These are phyloP conservation scores for Melanotaenia boesemani DNA, from an alignment of 2,797 vertebrate species.

Conservation along the genomic window DNA sequence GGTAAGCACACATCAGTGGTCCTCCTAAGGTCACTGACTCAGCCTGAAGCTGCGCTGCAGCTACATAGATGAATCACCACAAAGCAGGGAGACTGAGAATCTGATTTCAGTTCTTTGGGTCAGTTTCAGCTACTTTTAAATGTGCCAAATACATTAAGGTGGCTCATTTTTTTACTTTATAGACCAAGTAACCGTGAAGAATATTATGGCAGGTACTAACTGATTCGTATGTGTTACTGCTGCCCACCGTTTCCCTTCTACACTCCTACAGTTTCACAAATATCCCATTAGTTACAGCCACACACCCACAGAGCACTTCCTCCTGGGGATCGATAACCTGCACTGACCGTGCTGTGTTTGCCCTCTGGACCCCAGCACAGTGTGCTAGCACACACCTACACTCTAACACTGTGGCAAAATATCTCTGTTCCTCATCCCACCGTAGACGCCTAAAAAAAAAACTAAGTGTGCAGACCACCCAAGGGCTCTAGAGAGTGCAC, in stretches of 20 bases:
- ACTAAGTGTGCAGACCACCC: slow-evolving; percentile 21
- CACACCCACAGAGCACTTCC: background rate
- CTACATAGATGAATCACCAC: background rate
- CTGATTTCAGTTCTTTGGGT: background rate
- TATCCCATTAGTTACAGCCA: slow-evolving; percentile 4
- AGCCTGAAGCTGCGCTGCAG: slow-evolving; percentile 26
- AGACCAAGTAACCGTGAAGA: background rate
- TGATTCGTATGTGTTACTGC: background rate
- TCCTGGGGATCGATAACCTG: slow-evolving; percentile 65
- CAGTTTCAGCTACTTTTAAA: background rate
- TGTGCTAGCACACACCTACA: slow-evolving; percentile 16
- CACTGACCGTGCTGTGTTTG: slow-evolving; percentile 19
- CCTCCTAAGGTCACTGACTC: slow-evolving; percentile 71
- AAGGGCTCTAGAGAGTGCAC: slow-evolving; percentile 34
- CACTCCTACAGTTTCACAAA: slow-evolving; percentile 17
- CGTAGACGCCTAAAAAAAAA: slow-evolving; percentile 13
- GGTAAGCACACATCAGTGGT: slow-evolving; percentile 71
- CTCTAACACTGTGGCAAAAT: slow-evolving; percentile 8
- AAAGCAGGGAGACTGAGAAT: background rate
- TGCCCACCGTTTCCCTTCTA: background rate
- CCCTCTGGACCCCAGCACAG: slow-evolving; percentile 58
- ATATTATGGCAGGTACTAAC: background rate
- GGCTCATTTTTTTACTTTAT: background rate
- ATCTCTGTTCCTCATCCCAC: slow-evolving; percentile 13
- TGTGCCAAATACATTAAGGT: background rate